Evolutionary conservation across 2,113 vertebrate genomes (phyloP), one percentile per base, ranked within the genome.

Genomic region (Caretta caretta): DNA sequence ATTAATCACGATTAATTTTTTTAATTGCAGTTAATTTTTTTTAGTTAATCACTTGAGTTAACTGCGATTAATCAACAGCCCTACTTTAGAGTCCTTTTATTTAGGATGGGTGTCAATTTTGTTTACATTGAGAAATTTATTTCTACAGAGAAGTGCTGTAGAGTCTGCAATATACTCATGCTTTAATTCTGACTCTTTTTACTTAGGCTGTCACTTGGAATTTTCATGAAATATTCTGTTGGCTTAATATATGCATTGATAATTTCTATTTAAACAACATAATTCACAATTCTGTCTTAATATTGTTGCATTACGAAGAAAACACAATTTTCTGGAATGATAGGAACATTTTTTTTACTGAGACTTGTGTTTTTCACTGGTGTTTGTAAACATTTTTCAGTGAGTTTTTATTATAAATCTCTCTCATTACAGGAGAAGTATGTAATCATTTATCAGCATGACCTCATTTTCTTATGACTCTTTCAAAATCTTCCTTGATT

Each of bases 231-330:
- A 88, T 85, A 92, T 25, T 50, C 49, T 87, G 75, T 93, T 2
- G 3, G 6, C 93, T 97, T 96, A 86, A 8, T 57, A 35, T 90
- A 2, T 94, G 92, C 38, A 57, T 87, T 92, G 49, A 54, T 88
- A 20, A 38, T 95, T 13, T 62, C 84, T 87, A 75, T 83, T 16
- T 31, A 27, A 50, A 50, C 78, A 50, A 50, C 1, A 31, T 54
- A 54, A 83, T 42, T 78, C 8, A 56, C 22, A 54, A 42, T n/a
- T 42, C 25, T n/a, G 22, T 27, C 54, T 83, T 17, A 5, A 5
- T 53, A 19, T 19, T 84, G 3, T 27, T 83, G 19, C 80, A 10
- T 53, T 38, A 17, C 29, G 22, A 85, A 93, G 38, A 89, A 95
- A 87, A 59, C 31, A 29, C 22, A 48, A 48, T 76, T 90, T 76